phyloP scores from a whole-genome alignment of 35 echinoderm and acorn worm species.

The Lytechinus pictus region DNA sequence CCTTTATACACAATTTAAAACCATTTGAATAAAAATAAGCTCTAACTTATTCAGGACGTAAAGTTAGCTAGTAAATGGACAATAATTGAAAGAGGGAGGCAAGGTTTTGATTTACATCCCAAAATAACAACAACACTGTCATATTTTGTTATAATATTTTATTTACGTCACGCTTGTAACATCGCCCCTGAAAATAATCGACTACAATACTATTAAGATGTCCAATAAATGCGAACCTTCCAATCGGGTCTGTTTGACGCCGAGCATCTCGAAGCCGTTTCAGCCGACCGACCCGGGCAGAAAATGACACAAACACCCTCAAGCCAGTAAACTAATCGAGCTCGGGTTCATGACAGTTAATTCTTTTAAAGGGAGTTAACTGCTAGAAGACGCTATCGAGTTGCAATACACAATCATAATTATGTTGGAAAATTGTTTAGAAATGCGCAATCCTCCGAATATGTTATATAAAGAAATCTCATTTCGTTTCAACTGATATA shows the following conservation, averaged over 20 bases:
- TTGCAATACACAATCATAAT: background rate
- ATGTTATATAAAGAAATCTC: too few species aligned
- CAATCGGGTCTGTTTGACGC: background rate
- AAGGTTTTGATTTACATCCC: background rate
- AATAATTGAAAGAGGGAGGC: too few species aligned
- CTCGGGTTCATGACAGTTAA: background rate
- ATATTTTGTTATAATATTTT: background rate
- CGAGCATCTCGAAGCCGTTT: background rate
- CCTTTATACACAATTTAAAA: too few species aligned
- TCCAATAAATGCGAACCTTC: background rate
- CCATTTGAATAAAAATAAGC: too few species aligned
- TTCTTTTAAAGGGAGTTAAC: background rate
- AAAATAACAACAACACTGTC: background rate
- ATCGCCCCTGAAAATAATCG: background rate
- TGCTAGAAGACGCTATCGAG: background rate
- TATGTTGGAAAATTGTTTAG: too few species aligned
- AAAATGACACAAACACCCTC: background rate
- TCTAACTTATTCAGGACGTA: too few species aligned
- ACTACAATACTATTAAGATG: background rate
- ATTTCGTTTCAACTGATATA: too few species aligned
- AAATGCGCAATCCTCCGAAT: too few species aligned
- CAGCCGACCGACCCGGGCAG: background rate
- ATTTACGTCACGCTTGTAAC: background rate
- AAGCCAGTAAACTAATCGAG: background rate
- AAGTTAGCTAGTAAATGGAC: too few species aligned